Evolutionary conservation across 2,797 vertebrate species (phyloP).

Genomic region (Cuculus canorus): DNA sequence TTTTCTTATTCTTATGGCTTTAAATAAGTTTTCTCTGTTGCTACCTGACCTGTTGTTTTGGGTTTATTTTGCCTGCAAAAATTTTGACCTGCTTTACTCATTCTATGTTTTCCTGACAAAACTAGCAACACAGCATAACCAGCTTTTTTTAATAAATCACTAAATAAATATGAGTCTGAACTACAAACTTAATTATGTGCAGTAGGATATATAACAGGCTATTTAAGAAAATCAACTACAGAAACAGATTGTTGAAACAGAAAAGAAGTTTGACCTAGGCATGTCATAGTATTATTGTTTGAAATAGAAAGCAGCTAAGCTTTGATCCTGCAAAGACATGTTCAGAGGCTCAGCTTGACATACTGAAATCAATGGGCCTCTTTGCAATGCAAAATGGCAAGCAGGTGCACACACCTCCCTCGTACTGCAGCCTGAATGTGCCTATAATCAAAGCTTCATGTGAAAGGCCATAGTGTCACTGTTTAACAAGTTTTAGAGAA

Average conservation of each 20-base stretch:
- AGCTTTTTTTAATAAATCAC: neutral
- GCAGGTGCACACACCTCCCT: neutral
- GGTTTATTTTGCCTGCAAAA: neutral
- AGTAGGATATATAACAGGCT: neutral
- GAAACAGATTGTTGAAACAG: slow-evolving; percentile 48
- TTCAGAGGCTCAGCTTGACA: neutral
- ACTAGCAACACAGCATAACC: neutral
- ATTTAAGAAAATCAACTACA: slow-evolving; percentile 40
- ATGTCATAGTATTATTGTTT: slow-evolving; percentile 19
- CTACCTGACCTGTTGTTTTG: neutral
- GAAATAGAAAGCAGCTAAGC: slow-evolving; percentile 35
- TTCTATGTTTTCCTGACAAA: neutral
- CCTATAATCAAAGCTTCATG: neutral
- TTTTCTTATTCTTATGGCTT: neutral
- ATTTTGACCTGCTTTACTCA: neutral
- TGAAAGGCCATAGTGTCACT: neutral
- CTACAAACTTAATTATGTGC: slow-evolving; percentile 4
- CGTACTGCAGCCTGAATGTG: neutral
- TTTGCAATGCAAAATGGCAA: neutral
- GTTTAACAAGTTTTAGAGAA: slow-evolving; percentile 45
- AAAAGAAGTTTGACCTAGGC: slow-evolving; percentile 35
- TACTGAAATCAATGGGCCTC: neutral
- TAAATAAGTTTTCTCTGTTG: neutral
- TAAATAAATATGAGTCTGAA: neutral
- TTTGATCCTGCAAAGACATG: neutral